phyloP scores from a whole-genome alignment of 2,113 vertebrate genomes.

The Toxotes chatareus region DNA sequence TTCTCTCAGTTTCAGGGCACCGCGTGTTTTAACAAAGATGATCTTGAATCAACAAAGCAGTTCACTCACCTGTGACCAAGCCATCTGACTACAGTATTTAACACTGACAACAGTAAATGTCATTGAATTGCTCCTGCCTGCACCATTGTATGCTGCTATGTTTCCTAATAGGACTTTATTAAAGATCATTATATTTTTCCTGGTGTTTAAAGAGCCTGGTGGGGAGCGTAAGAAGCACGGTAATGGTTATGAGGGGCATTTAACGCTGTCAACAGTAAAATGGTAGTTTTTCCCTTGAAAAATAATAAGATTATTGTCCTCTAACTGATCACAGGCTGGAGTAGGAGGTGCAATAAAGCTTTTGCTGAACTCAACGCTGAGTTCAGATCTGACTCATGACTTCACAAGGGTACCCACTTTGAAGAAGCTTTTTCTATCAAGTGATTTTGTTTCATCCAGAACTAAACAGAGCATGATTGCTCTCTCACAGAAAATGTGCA shows the following conservation, averaged over 20 bases:
- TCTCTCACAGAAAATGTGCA: not conserved
- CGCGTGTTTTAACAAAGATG: conserved; percentile 25
- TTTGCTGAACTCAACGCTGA: not conserved
- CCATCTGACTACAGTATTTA: conserved; percentile 69
- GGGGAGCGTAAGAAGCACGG: not conserved
- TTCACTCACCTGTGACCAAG: conserved; percentile 60
- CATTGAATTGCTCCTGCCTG: conserved; percentile 36
- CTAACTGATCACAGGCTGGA: conserved; percentile 1
- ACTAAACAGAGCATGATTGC: conserved; percentile 2
- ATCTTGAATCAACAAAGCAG: conserved; percentile 46
- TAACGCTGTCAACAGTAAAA: conserved; percentile 1
- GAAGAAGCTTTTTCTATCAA: conserved; percentile 22
- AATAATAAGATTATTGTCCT: conserved; percentile 10
- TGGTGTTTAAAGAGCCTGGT: conserved; percentile 26
- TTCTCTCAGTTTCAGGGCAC: conserved; percentile 18
- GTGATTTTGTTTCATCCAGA: conserved; percentile 22
- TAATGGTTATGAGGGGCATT: conserved; percentile 23
- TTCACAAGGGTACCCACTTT: conserved; percentile 15
- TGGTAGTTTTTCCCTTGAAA: conserved; percentile 5
- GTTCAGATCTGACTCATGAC: conserved; percentile 7
- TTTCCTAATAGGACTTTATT: conserved; percentile 26
- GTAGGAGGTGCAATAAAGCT: conserved; percentile 5
- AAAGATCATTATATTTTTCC: conserved; percentile 18
- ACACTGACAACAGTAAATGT: conserved; percentile 50
- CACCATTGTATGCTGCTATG: not conserved